A percentile compares a stretch with the other conserved stretches of the same genome.
These are phyloP conservation scores for Liolophura sinensis DNA, from an alignment of 1,140 invertebrate genomes.

Conservation along the genomic window DNA sequence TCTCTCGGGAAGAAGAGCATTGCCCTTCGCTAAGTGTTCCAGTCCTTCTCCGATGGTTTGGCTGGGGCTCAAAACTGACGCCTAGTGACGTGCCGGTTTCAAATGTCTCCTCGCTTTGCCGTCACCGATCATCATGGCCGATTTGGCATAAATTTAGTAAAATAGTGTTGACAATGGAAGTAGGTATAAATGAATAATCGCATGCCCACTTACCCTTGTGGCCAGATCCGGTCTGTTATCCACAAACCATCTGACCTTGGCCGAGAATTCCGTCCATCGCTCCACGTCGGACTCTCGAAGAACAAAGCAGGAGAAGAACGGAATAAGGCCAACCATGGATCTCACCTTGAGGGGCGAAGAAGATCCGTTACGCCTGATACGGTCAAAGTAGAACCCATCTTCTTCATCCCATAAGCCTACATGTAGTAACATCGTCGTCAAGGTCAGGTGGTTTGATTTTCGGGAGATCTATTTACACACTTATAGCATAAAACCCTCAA, in stretches of 20 bases:
- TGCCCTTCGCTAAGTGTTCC: too few relatives aligned
- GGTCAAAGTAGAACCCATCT: slow-evolving; percentile 60
- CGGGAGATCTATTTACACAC: too few relatives aligned
- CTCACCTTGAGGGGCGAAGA: slow-evolving; percentile 49
- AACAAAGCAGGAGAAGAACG: slow-evolving; percentile 57
- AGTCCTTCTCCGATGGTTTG: too few relatives aligned
- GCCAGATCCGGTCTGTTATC: slow-evolving; percentile 53
- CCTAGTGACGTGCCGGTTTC: too few relatives aligned
- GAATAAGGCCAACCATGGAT: slow-evolving; percentile 59
- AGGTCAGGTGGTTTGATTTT: too few relatives aligned
- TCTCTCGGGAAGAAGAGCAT: too few relatives aligned
- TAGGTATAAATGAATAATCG: background rate
- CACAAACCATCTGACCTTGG: slow-evolving; percentile 55
- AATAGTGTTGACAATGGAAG: background rate
- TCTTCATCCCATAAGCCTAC: slow-evolving; percentile 59
- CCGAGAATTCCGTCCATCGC: slow-evolving; percentile 49
- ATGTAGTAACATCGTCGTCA: background rate
- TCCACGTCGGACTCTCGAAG: slow-evolving; percentile 44
- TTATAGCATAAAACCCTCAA: too few relatives aligned
- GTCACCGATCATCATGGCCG: too few relatives aligned
- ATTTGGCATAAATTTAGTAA: background rate
- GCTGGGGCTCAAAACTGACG: too few relatives aligned
- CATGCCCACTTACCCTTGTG: slow-evolving; percentile 22
- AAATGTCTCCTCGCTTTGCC: too few relatives aligned
- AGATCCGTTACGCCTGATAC: slow-evolving; percentile 35